These are phyloP conservation scores for Chouioia cunea DNA, from an alignment of 2,888 invertebrate genomes.

Conservation along the genomic window DNA sequence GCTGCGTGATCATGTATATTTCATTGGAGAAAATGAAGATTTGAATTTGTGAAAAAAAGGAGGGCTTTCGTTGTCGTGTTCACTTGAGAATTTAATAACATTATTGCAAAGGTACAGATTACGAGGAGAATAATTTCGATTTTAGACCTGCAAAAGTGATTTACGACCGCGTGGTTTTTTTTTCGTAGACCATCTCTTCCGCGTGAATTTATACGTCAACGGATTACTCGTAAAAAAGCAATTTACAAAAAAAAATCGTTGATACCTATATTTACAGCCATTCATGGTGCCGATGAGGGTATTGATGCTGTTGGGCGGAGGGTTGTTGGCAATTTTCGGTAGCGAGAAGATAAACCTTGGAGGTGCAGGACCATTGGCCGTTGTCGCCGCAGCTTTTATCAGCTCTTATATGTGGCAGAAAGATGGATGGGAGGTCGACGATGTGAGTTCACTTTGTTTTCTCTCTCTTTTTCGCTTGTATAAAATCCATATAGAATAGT, in stretches of 20 bases:
- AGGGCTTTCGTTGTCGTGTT: too few relatives aligned
- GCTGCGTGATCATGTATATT: neutral
- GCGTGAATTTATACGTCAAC: too few relatives aligned
- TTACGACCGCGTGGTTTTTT: too few relatives aligned
- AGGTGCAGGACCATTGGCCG: constrained; percentile 85
- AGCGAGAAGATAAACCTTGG: constrained; percentile 82
- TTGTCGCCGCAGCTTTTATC: constrained; percentile 85
- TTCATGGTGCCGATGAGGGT: constrained; percentile 85
- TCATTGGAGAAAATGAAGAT: neutral
- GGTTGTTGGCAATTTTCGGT: constrained; percentile 87
- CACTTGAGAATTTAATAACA: too few relatives aligned
- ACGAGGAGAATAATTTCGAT: too few relatives aligned
- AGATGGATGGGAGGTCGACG: constrained; percentile 88
- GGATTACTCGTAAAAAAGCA: too few relatives aligned
- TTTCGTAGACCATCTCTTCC: too few relatives aligned
- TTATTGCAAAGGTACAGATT: too few relatives aligned
- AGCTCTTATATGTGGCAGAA: constrained; percentile 86
- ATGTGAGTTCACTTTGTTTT: constrained; percentile 69
- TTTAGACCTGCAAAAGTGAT: too few relatives aligned
- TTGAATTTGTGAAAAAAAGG: neutral
- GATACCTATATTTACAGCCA: constrained; percentile 66
- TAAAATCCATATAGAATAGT: too few relatives aligned
- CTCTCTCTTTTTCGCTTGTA: too few relatives aligned
- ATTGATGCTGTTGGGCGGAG: constrained; percentile 83
- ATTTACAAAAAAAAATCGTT: too few relatives aligned